Conservation (phyloP, 2,888 invertebrate genomes). For the Nymphalis urticae region DNA sequence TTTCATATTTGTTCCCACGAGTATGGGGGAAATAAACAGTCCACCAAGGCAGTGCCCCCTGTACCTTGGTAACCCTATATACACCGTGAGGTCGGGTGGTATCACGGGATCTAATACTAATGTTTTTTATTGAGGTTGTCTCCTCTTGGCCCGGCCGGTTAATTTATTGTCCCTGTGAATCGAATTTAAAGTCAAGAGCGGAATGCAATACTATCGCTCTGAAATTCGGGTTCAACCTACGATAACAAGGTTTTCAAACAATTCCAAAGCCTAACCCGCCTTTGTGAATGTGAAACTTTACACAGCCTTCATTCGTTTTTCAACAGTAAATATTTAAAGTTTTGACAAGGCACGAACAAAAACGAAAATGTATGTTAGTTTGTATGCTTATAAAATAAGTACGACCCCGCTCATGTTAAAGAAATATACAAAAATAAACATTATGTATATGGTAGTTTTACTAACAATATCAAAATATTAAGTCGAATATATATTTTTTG, state of each 20-base stretch:
- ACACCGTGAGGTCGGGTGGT: no score
- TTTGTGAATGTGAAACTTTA: constrained; percentile 37
- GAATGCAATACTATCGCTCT: constrained; percentile 43
- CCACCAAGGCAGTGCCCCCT: no score
- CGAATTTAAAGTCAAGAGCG: constrained; percentile 48
- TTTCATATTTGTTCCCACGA: no score
- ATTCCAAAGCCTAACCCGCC: constrained; percentile 44
- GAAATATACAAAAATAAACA: no score
- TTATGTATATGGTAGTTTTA: no score
- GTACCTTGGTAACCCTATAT: no score
- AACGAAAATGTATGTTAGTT: background rate
- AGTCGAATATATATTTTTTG: background rate
- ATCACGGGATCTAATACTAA: no score
- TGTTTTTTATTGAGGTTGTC: no score
- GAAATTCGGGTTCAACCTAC: constrained; percentile 47
- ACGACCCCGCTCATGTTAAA: no score
- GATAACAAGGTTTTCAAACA: constrained; percentile 67
- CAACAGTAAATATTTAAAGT: constrained; percentile 9
- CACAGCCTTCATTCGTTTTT: constrained; percentile 22
- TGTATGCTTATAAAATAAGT: background rate
- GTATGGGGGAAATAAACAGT: no score
- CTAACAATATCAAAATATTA: background rate
- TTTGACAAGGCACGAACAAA: background rate
- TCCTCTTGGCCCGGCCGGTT: no score
- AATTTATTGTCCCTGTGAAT: no score